Percentiles rank a stretch among this genome's conserved stretches.
Evolutionary conservation across 1,140 invertebrate genomes (phyloP).

Genomic region (Cataglyphis hispanica): DNA sequence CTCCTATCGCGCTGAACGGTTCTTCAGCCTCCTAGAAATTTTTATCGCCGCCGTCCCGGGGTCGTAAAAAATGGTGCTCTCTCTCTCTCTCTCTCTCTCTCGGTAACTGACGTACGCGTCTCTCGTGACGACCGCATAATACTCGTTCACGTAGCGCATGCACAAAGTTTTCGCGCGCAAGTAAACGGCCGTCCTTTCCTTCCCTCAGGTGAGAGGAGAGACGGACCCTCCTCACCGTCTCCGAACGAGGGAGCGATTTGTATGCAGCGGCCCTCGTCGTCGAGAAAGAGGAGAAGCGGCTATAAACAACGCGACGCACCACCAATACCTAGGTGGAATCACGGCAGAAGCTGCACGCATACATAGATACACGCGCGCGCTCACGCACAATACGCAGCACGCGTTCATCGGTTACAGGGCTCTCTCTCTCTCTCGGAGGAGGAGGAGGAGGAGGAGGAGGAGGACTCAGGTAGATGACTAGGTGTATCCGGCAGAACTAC

Average conservation of each 20-base stretch:
- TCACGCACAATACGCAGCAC: conserved; percentile 50
- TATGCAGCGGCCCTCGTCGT: conserved; percentile 79
- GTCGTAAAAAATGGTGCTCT: conserved; percentile 51
- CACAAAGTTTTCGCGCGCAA: conserved; percentile 61
- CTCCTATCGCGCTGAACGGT: conserved; percentile 42
- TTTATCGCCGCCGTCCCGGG: conserved; percentile 33
- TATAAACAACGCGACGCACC: conserved; percentile 84
- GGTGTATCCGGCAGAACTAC: conserved; percentile 48
- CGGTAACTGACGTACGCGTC: conserved; percentile 28
- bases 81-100: not conserved
- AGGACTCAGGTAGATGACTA: conserved; percentile 48
- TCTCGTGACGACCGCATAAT: conserved; percentile 44
- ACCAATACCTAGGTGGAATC: conserved; percentile 79
- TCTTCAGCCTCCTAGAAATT: conserved; percentile 47
- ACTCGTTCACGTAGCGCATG: conserved; percentile 43
- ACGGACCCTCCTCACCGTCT: conserved; percentile 58
- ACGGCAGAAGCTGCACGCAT: conserved; percentile 64
- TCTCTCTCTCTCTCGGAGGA: too few relatives aligned
- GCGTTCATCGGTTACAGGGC: conserved; percentile 34
- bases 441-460: too few relatives aligned
- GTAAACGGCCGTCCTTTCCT: conserved; percentile 59
- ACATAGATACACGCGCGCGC: conserved; percentile 27
- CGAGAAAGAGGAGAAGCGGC: conserved; percentile 83
- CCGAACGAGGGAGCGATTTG: conserved; percentile 80
- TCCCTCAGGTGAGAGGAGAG: conserved; percentile 64